These are phyloP conservation scores for Cheirogaleus major DNA, from an alignment of 2,797 vertebrate genomes.

Conservation along the genomic window DNA sequence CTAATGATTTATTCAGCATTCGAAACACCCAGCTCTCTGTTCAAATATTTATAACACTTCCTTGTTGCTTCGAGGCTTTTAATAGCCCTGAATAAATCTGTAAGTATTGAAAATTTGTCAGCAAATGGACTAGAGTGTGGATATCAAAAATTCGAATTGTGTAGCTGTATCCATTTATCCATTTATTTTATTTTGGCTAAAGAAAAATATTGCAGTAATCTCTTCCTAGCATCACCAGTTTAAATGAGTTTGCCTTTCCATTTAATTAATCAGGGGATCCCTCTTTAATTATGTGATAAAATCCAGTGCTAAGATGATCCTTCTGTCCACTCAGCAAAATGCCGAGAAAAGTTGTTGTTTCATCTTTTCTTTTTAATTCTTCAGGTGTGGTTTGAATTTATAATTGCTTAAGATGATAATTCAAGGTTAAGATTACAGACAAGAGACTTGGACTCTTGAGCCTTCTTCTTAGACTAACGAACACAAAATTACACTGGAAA, in stretches of 20 bases:
- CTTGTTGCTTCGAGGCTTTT: slow-evolving; percentile 52
- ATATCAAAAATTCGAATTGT: background rate
- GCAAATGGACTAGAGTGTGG: background rate
- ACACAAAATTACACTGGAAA: background rate
- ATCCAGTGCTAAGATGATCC: slow-evolving; percentile 29
- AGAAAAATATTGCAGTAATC: slow-evolving; percentile 56
- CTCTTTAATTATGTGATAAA: slow-evolving; percentile 71
- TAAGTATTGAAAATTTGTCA: slow-evolving; percentile 54
- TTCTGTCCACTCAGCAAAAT: slow-evolving; percentile 76
- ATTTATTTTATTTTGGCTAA: slow-evolving; percentile 62
- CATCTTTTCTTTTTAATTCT: slow-evolving; percentile 49
- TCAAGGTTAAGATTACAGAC: background rate
- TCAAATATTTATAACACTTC: slow-evolving; percentile 61
- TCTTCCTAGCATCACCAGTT: slow-evolving; percentile 13
- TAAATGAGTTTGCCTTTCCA: background rate
- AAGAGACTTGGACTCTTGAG: background rate
- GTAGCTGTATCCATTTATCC: background rate
- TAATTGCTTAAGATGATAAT: slow-evolving; percentile 40
- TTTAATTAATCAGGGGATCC: slow-evolving; percentile 70
- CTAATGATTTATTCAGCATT: slow-evolving; percentile 51
- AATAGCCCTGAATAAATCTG: slow-evolving; percentile 54
- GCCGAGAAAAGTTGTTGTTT: background rate
- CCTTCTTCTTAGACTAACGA: background rate
- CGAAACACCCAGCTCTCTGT: slow-evolving; percentile 37
- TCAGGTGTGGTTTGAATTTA: slow-evolving; percentile 4